Base-by-base conservation (phyloP, 2,113 vertebrate genomes). In the Nymphicus hollandicus region DNA sequence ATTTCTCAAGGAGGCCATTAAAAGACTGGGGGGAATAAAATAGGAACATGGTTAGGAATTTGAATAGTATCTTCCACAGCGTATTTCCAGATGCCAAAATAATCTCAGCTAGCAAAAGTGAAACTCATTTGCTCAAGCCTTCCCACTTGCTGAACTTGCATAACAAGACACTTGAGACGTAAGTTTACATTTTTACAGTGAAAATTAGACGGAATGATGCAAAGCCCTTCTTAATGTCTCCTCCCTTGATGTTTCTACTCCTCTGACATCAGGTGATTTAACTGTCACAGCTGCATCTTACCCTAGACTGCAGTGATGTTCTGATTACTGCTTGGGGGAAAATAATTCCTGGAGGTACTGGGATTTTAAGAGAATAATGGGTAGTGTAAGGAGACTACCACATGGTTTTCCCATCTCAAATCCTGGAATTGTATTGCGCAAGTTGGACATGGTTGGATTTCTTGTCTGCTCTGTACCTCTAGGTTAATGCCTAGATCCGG, bases 121-220 rank as follows among this genome's bases (percentile, higher is more conserved):
- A 65, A 95, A 92, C 71, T 96, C 93, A 88, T 95, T 97, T 97
- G 56, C 20, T 92, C 72, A 76, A 76, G 78, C 73, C 69, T 96
- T 95, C 78, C 76, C 25, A 86, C 95, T 97, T 95, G 81, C 89
- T 96, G 95, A 94, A 55, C 44, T 88, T 92, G 69, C 76, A 94
- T 97, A 97, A 98, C 77, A 96, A 97, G 96, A 71, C 95, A 82
- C 90, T 90, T 65, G 97, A 97, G 95, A 87, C 63, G 69, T 63
- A 83, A 94, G 87, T 96, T 96, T 96, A 91, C 68, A 46, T 89
- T 95, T 96, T 93, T 90, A 92, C 87, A 76, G 83, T 70, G 77
- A 96, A 97, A 96, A 86, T 87, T n/a, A 83, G 81, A 70, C 77
- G 50, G 91, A 97, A 94, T 84, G 81, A 86, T 96, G 93, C 84